Base-by-base conservation (phyloP, 2,113 vertebrate species). In the cattle (Bos taurus) region DNA sequence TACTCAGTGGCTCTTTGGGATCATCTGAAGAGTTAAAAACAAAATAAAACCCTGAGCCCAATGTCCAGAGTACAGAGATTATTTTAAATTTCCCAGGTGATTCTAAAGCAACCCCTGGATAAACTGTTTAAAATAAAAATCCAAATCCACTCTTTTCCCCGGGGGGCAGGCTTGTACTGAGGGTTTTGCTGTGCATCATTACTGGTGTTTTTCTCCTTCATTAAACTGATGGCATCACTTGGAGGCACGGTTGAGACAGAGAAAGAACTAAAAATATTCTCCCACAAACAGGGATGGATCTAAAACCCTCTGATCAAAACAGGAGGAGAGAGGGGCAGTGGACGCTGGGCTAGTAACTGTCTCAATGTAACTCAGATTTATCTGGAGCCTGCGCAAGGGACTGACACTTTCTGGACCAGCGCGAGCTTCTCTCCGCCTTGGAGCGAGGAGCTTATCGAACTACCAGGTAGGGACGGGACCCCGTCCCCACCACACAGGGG, bases 401-500 rank as follows among this genome's bases (percentile, higher is more conserved):
- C 36, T 0, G 1, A 7, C 3, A 21, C 9, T 26, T 57, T 91
- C 64, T 5, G 17, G 86, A 25, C 14, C 25, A 60, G 25, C 1
- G 0, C 23, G 25, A 5, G 6, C 25, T 7, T 59, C n/a, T 57
- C 93, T 7, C 36, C 6, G 4, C 15, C n/a, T 28, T 3, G 10
- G 11, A 59, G 57, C 48, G 82, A 48, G 30, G 56, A 28, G 26
- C 26, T 15, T 15, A 19, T 36, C 7, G 3, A 23, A 43, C 93
- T 56, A 56, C 21, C 0, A 59, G 17, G 25, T 23, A 23, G 6
- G 3, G 15, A 3, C 0, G 9, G 30, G n/a, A 12, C 54, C 8
- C n/a, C 2, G 0, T 10, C 6, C 46, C 25, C 21, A 2, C 1
- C 33, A 26, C 33, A 3, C 0, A 9, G 23, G 26, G 1, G 59